Conservation (phyloP, 2,888 invertebrate genomes). For the Thelaira solivaga region DNA sequence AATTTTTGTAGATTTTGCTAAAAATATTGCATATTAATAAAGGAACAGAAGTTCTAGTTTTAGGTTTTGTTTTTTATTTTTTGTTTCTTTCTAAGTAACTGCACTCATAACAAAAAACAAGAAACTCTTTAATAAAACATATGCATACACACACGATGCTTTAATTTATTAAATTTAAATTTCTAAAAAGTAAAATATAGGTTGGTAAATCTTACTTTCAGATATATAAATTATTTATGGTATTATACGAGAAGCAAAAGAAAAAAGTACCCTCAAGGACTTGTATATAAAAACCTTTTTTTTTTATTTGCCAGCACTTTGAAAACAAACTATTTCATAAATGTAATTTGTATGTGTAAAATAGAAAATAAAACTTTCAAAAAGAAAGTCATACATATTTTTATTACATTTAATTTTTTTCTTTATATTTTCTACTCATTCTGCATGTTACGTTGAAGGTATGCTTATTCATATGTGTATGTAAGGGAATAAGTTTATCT, state of each 20-base stretch:
- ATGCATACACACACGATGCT: too few species aligned
- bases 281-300: not conserved
- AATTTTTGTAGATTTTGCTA: slow-evolving; percentile 22
- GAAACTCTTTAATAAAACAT: too few species aligned
- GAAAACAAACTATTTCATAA: not conserved
- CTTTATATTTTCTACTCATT: not conserved
- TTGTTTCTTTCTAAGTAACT: not conserved
- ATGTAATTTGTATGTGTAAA: too few species aligned
- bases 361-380: too few species aligned
- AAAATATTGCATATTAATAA: slow-evolving; percentile 24
- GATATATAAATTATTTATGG: slow-evolving; percentile 27
- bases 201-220: too few species aligned
- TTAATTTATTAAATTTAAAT: too few species aligned
- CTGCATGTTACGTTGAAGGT: not conserved
- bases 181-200: too few species aligned
- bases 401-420: too few species aligned
- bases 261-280: not conserved
- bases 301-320: not conserved
- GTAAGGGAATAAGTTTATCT: too few species aligned
- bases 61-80: too few species aligned
- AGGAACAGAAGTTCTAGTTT: not conserved
- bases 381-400: too few species aligned
- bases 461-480: too few species aligned
- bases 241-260: not conserved
- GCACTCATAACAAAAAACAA: slow-evolving; percentile 30